Percentiles rank a stretch among this genome's conserved stretches.
phyloP scores from a whole-genome alignment of 2,888 invertebrate species.

The Drosophila flavopinicola region DNA sequence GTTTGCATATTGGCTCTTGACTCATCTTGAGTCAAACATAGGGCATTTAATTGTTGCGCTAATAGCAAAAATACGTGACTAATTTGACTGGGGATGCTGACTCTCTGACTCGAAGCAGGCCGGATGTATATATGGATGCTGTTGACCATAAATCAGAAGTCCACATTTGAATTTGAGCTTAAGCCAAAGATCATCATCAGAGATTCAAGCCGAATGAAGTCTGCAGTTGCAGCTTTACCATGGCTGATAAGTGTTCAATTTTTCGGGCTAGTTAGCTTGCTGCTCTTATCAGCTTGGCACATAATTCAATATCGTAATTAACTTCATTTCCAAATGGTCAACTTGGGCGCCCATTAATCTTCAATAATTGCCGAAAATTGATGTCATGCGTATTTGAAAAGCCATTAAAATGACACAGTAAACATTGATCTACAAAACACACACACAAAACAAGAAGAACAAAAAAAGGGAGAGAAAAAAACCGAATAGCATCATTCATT shows the following conservation, averaged over 20 bases:
- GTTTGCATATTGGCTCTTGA: constrained; percentile 39
- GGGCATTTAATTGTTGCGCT: constrained; percentile 49
- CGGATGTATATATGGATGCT: constrained; percentile 60
- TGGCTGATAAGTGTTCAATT: constrained; percentile 42
- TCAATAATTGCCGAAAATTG: constrained; percentile 77
- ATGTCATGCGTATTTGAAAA: constrained; percentile 78
- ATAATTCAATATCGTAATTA: constrained; percentile 65
- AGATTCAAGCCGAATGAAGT: background rate
- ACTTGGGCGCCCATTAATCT: constrained; percentile 73
- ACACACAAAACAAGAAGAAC: background rate
- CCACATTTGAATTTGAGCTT: constrained; percentile 11
- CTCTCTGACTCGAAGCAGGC: constrained; percentile 27
- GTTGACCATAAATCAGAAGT: constrained; percentile 44
- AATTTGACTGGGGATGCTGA: constrained; percentile 43
- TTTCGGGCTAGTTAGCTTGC: constrained; percentile 42
- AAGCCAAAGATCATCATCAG: background rate
- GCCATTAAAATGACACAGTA: constrained; percentile 61
- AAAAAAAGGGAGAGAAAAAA: constrained; percentile 17
- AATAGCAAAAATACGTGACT: constrained; percentile 72
- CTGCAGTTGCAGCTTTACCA: constrained; percentile 2
- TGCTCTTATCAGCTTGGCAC: constrained; percentile 37
- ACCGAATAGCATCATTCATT: constrained; percentile 48
- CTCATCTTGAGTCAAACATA: constrained; percentile 46
- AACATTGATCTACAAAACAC: constrained; percentile 45
- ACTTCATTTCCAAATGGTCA: constrained; percentile 50